Conservation (phyloP, 2,888 invertebrate genomes). For the Heliconius cydno region DNA sequence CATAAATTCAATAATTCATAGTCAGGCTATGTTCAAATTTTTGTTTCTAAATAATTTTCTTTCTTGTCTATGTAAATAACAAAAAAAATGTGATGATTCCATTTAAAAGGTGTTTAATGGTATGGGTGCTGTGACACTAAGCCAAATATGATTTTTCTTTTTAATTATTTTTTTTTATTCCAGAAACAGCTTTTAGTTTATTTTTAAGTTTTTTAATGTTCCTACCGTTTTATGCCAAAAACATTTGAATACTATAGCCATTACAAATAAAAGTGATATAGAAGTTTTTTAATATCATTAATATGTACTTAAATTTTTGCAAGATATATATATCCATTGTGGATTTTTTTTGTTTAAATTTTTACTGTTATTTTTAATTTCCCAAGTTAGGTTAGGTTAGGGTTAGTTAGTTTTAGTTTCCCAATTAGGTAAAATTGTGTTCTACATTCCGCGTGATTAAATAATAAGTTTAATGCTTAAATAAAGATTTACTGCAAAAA, state of each 20-base stretch:
- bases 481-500: neutral
- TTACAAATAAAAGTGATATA: neutral
- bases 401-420: no score
- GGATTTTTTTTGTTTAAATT: no score
- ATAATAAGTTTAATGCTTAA: neutral
- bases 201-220: neutral
- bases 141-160: constrained; percentile 9
- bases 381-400: no score
- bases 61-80: neutral
- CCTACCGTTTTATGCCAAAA: neutral
- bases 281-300: neutral
- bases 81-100: neutral
- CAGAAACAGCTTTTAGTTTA: neutral
- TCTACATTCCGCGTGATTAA: constrained; percentile 24
- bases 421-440: neutral
- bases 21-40: no score
- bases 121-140: constrained; percentile 12
- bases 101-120: neutral
- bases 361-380: no score
- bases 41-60: no score
- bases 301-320: neutral
- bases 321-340: neutral
- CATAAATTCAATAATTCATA: no score
- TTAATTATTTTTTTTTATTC: neutral
- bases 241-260: neutral